Evolutionary conservation across 2,113 vertebrate species (phyloP), one percentile per base, ranked within the genome.

Genomic region (Symphodus melops): DNA sequence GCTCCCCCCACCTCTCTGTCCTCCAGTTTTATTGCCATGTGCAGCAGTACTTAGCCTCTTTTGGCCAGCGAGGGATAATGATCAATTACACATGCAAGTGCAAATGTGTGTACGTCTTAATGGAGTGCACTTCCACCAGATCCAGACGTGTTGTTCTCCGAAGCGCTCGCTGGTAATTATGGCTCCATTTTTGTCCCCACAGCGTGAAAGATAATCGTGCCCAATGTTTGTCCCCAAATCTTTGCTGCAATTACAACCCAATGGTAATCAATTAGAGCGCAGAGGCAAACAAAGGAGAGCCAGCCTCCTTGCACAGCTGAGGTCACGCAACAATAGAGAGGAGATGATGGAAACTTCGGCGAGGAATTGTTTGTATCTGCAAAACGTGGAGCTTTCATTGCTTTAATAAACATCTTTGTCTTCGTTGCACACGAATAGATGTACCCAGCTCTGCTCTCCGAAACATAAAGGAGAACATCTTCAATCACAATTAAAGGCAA

Each of bases 251-350:
- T 91, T 91, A 90, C 81, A 92, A 81, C 86, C 81, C 85, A 91
- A 91, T 91, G 88, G 88, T 94, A 94, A 94, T 93, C 67, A 78
- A 91, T 92, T 91, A 83, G 77, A 88, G 91, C 75, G 10, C 91
- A 83, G 89, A 93, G 73, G 61, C 73, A 73, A 82, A 81, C 83
- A 79, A 84, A 56, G 73, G 83, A 67, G 72, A 82, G 60, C 54
- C 42, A 71, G 74, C 54, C 48, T 79, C 61, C 67, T 77, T 77
- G 39, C 67, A 49, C 72, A 71, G 55, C 68, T 2, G 53, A 86
- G 84, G 86, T 87, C 79, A 85, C 5, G 8, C 75, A 83, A 88
- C 83, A 86, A 73, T 72, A n/a, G 77, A 79, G 65, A 7, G 0
- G 11, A 57, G 63, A 79, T 67, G 63, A 84, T 83, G 68, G 72